Evolutionary conservation across 2,113 vertebrate species (phyloP).

Genomic region (Rhegmatorhina hoffmannsi): DNA sequence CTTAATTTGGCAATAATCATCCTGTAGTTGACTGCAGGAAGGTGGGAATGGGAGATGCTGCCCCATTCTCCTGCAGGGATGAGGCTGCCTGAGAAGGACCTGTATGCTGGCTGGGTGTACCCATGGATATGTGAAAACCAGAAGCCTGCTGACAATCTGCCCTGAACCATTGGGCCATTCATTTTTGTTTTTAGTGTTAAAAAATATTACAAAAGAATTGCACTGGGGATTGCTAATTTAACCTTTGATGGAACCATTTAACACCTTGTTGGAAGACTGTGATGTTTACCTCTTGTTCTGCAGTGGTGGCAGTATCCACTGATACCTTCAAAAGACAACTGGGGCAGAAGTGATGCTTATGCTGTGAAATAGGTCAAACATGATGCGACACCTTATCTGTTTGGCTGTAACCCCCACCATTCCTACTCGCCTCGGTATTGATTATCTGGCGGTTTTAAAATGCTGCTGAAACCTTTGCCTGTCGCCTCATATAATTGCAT

Average conservation of each 20-base stretch:
- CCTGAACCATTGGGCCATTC: neutral
- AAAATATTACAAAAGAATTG: neutral
- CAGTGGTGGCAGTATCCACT: neutral
- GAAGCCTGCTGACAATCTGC: neutral
- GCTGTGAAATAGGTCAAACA: constrained; percentile 59
- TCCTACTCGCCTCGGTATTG: neutral
- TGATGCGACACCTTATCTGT: neutral
- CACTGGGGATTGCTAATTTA: neutral
- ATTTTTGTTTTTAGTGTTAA: neutral
- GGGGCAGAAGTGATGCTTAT: constrained; percentile 58
- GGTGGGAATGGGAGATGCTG: neutral
- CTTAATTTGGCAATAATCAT: neutral
- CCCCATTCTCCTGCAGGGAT: fast-evolving
- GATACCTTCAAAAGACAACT: constrained; percentile 17
- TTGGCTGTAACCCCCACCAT: constrained; percentile 4
- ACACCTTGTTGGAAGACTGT: neutral
- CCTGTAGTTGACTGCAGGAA: fast-evolving
- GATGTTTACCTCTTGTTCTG: neutral
- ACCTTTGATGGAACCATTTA: neutral
- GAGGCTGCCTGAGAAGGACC: neutral
- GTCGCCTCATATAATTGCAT: neutral
- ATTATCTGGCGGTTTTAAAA: constrained; percentile 14
- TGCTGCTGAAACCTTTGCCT: neutral
- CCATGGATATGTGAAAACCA: neutral
- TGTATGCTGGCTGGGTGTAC: neutral